Base-by-base conservation (phyloP, 2,888 invertebrate genomes). In the Chironomus tentans region DNA sequence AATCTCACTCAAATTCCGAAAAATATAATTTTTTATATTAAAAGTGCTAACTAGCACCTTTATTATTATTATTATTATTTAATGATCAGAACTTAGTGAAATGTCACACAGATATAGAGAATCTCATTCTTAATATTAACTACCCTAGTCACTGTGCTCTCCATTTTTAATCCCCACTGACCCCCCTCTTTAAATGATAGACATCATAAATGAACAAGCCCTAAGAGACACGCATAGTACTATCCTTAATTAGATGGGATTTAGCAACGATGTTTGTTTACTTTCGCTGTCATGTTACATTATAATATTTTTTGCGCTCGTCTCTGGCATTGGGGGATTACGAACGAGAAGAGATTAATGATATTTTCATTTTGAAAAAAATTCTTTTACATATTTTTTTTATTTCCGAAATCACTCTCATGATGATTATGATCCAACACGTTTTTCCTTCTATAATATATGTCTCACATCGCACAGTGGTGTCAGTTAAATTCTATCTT, bases 401-500 rank as follows among this genome's bases (percentile, higher is more conserved):
- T 7, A 15, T 56, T 15, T 56, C n/a, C 18, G 15, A 15, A 56
- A 56, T 56, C 56, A 56, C 7, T 15, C 15, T 15, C 56, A 56
- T 56, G 18, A 24, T 13, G 65, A 65, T 65, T 65, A 65, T 24
- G 65, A 65, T 65, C 65, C 21, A 22, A 65, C 56, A 56, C 56
- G 56, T 56, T 56, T 56, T 38, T 10, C 2, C 10, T 38, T 38
- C 38, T 38, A 10, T 38, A 38, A 38, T 38, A 38, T 10, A 10
- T 38, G 38, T 38, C 38, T 38, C 38, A 38, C 6, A 4, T 5
- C 18, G 56, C n/a, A 5, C 56, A 56, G 15, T 18, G 15, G 65
- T 65, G 65, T 65, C 65, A 65, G 24, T 24, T 65, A 12, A 65
- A 24, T 24, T 65, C 65, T 65, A 65, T 65, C 65, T 65, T 65